phyloP scores from a whole-genome alignment of 2,888 invertebrate species.

The Agriotes lineatus region DNA sequence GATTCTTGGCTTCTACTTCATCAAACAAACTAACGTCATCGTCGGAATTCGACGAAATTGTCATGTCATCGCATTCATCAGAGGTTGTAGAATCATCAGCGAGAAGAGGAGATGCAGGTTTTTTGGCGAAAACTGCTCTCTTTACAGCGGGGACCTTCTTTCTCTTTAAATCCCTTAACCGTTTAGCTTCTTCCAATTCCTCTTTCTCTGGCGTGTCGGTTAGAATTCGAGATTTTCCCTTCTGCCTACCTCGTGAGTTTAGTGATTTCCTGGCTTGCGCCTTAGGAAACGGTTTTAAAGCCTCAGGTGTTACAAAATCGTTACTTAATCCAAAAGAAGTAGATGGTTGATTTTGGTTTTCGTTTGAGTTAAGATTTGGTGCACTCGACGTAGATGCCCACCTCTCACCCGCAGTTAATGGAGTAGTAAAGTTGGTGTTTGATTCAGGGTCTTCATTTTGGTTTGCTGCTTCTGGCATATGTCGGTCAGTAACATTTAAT shows the following conservation, averaged over 20 bases:
- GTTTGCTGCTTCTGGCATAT: background rate
- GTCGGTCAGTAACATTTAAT: conserved; percentile 26
- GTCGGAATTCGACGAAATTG: too few species aligned
- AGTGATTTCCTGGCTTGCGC: conserved; percentile 29
- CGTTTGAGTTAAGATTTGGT: background rate
- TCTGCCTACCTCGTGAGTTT: conserved; percentile 27
- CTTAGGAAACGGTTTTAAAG: conserved; percentile 14
- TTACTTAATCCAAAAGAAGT: background rate
- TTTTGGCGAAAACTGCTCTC: too few species aligned
- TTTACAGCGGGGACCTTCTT: too few species aligned
- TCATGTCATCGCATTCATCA: too few species aligned
- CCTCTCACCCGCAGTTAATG: background rate
- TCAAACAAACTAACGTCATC: too few species aligned
- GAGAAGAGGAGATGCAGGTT: too few species aligned
- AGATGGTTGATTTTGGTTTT: background rate
- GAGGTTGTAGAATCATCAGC: too few species aligned
- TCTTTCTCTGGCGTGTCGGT: conserved; percentile 42
- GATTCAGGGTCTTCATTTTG: background rate
- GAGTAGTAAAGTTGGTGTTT: background rate
- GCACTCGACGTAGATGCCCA: background rate
- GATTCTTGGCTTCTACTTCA: too few species aligned
- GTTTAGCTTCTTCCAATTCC: too few species aligned
- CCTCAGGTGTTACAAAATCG: background rate
- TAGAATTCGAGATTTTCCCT: conserved; percentile 38
- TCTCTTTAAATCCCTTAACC: too few species aligned